Base-by-base conservation (phyloP, 2,797 vertebrate genomes). In the Microchirus variegatus region DNA sequence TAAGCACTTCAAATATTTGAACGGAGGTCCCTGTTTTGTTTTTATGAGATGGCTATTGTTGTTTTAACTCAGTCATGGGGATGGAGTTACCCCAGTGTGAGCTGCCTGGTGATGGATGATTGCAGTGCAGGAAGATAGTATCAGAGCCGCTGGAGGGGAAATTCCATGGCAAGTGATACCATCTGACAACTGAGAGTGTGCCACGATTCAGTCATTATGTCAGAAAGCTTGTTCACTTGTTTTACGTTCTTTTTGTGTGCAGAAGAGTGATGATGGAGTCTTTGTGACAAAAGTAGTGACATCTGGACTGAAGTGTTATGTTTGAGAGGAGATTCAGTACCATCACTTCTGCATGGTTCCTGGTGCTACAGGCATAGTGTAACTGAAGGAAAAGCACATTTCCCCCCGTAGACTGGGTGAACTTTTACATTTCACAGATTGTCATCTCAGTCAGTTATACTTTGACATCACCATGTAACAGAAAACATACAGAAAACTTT, bases 21-120 rank as follows among this genome's bases (percentile, higher is more conserved):
- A 68, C 78, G 63, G 71, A 86, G 81, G 52, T 58, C 68, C 45
- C 77, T 63, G 54, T 63, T 71, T 91, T 91, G 90, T 61, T 75
- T 90, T 91, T 90, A 91, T 57, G 69, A 87, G 83, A 75, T 80
- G 77, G 75, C 68, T 67, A 72, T 82, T 90, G 88, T 91, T 92
- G 80, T 89, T 91, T 87, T 89, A 89, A 85, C 86, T 86, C 87
- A 83, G 85, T 70, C 86, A 78, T 35, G 31, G 68, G 67, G 88
- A 86, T 89, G 82, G 82, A 88, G 88, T 88, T 87, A 86, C 83
- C 54, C 58, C 48, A 18, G 59, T 67, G 60, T 78, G 62, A 82
- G 73, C 62, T 47, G 70, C 77, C 69, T 71, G 67, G 76, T 59
- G 75, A 76, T 81, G 77, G 82, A 64, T 80, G 73, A 64, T 73